Base-by-base conservation (phyloP, 2,888 invertebrate species). In the Eumacrocentrus americanus region DNA sequence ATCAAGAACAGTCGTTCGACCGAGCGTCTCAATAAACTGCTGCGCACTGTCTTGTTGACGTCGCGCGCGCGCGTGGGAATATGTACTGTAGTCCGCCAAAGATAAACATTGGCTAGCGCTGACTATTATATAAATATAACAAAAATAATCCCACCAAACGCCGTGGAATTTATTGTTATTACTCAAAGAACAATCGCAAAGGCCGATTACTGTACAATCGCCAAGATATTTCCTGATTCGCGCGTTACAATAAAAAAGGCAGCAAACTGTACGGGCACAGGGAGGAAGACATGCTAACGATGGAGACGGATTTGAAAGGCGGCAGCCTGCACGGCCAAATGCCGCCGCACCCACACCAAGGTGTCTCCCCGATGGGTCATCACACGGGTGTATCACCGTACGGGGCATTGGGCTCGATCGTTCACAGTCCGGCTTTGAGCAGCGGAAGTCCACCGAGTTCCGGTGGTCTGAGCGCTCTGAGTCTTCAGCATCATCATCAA, bases 251-350 rank as follows among this genome's bases (percentile, higher is more conserved):
- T 61, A 56, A 70, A 69, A 77, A 77, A 70, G 66, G 65, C 86
- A 84, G 83, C 91, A 91, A 91, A 84, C 91, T 91, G 91, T 91
- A 88, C 89, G 88, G 89, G 83, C 89, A 88, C 84, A 86, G 89
- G 87, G 90, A 89, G 85, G 87, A 87, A 82, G 91, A 90, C 79
- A 93, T 93, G 93, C 85, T 93, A 84, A 93, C 92, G 84, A 92
- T 93, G 92, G 93, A 93, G 88, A 87, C 91, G 84, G 93, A 93
- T 83, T 86, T 93, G 84, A 93, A 93, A 82, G 92, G 92, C 83
- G 91, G 92, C 84, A 91, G 89, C 82, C 84, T 93, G 81, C 92
- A 92, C 82, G 92, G 89, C 75, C 91, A 89, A 72, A 91, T 91
- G 89, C 92, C 92, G 80, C 91, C 92, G 81, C 82, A 82, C 70